Conservation (phyloP, 2,888 invertebrate species). For the Teleogryllus oceanicus region DNA sequence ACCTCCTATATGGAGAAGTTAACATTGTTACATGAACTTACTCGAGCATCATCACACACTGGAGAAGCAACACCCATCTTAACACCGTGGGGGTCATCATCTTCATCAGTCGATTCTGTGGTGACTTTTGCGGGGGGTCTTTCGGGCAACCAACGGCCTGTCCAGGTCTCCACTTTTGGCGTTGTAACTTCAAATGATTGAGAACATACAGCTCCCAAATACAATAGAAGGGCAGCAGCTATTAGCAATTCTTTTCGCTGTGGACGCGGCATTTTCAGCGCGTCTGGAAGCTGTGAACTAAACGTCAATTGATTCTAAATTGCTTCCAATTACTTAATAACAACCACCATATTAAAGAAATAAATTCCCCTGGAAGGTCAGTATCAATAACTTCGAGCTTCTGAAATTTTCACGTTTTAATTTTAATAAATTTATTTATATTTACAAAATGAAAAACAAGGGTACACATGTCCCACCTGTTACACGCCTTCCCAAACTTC, state of each 20-base stretch:
- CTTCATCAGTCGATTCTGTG: constrained; percentile 41
- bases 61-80: constrained; percentile 55
- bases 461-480: too few species aligned
- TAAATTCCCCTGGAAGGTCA: too few species aligned
- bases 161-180: constrained; percentile 42
- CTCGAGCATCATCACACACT: constrained; percentile 66
- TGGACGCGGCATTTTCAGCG: not conserved
- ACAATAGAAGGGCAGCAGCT: not conserved
- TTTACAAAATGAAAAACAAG: too few species aligned
- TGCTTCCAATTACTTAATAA: not conserved
- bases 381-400: too few species aligned
- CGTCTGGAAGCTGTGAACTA: not conserved
- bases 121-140: constrained; percentile 40
- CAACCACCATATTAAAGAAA: too few species aligned
- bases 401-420: too few species aligned
- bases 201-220: not conserved
- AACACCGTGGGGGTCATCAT: constrained; percentile 47
- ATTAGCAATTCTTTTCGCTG: not conserved
- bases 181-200: constrained; percentile 20
- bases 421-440: too few species aligned
- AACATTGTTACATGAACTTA: constrained; percentile 42
- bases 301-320: constrained; percentile 1
- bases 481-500: too few species aligned
- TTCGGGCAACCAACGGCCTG: constrained; percentile 48
- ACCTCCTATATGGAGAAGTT: not conserved